Percentiles rank a stretch among this genome's conserved stretches.
These are phyloP conservation scores for Stigmatopora nigra DNA, from an alignment of 2,113 vertebrate species.

Conservation along the genomic window DNA sequence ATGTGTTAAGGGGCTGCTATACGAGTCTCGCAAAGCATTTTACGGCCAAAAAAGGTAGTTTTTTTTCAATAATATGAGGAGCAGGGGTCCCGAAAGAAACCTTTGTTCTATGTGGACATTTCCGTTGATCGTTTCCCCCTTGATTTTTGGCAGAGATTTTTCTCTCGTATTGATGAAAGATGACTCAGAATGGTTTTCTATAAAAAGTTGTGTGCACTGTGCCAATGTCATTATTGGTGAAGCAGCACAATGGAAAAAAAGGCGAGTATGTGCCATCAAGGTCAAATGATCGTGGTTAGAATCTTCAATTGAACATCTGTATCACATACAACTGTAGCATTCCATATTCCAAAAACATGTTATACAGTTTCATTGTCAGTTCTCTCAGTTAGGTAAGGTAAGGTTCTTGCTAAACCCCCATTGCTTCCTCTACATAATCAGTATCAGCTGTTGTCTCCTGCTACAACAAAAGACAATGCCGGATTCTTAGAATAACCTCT, in stretches of 20 bases:
- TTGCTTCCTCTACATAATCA: conserved; percentile 2
- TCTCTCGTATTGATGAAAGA: neutral
- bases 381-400: neutral
- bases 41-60: neutral
- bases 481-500: conserved; percentile 26
- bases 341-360: no score
- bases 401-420: neutral
- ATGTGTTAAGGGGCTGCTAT: neutral
- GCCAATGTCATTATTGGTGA: neutral
- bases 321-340: no score
- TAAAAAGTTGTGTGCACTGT: neutral
- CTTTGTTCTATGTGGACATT: neutral
- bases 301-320: no score
- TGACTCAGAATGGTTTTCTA: neutral
- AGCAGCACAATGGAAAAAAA: neutral
- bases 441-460: conserved; percentile 31
- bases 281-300: no score
- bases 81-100: neutral
- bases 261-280: no score
- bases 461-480: neutral
- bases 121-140: neutral
- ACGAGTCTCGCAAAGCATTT: neutral
- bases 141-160: neutral
- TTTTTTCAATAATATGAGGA: conserved; percentile 3
- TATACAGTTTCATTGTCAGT: no score